Percentiles rank a stretch among this genome's conserved stretches.
Conservation (phyloP, 2,888 invertebrate species). For the Drosophila anceps region DNA sequence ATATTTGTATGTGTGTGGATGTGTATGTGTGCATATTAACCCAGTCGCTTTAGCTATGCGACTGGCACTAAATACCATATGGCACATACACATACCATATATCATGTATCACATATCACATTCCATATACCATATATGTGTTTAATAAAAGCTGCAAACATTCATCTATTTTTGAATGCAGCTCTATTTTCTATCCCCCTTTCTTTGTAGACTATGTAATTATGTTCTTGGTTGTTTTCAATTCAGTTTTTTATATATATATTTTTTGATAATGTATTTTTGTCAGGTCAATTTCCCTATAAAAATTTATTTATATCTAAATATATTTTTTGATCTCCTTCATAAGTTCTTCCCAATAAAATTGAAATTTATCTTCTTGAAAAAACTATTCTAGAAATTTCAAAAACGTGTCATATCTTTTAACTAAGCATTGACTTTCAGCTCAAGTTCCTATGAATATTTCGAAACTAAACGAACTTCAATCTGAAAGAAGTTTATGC, state of each 20-base stretch:
- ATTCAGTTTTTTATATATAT: background rate
- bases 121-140: conserved; percentile 13
- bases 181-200: conserved; percentile 8
- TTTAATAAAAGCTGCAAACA: conserved; percentile 36
- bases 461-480: background rate
- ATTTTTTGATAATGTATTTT: background rate
- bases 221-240: background rate
- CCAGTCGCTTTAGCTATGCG: conserved; percentile 26
- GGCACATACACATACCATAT: conserved; percentile 6
- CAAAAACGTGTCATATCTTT: background rate
- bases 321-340: background rate
- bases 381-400: background rate
- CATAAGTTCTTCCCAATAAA: background rate
- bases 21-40: conserved; percentile 20
- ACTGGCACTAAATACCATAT: conserved; percentile 34
- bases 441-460: background rate
- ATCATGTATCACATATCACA: conserved; percentile 6
- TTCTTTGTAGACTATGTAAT: conserved; percentile 11
- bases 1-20: conserved; percentile 20
- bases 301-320: background rate
- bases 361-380: background rate
- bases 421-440: background rate
- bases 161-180: conserved; percentile 51
- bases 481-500: background rate
- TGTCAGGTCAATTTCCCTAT: too few relatives aligned